A percentile compares a stretch with the other conserved stretches of the same genome.
These are phyloP conservation scores for Hirtodrosophila cameraria DNA, from an alignment of 2,888 invertebrate species.

Conservation along the genomic window DNA sequence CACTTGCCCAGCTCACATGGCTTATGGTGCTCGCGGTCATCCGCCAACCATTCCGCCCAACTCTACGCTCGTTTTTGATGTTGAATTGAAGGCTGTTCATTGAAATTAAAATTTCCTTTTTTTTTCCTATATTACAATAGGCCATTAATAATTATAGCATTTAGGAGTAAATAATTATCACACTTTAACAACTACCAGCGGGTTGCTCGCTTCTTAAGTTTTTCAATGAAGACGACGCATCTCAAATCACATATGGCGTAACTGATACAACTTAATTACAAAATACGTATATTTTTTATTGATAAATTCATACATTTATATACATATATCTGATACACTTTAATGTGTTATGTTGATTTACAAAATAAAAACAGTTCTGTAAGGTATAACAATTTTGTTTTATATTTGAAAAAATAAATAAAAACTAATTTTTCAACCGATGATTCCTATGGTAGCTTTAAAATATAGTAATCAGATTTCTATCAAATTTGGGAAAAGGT, in stretches of 20 bases:
- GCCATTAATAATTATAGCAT: constrained; percentile 36
- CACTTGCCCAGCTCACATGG: constrained; percentile 92
- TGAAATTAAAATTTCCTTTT: constrained; percentile 60
- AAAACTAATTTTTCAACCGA: too few species aligned
- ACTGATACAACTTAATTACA: not conserved
- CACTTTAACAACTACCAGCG: not conserved
- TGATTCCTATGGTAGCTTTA: too few species aligned
- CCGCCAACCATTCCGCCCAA: constrained; percentile 95
- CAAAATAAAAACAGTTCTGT: constrained; percentile 49
- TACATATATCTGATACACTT: constrained; percentile 23
- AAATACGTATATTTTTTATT: constrained; percentile 4
- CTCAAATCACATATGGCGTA: not conserved
- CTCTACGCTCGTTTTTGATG: constrained; percentile 93
- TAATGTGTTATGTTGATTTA: constrained; percentile 35
- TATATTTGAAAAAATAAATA: too few species aligned
- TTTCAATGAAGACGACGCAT: too few species aligned
- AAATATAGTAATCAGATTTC: too few species aligned
- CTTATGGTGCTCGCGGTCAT: constrained; percentile 91
- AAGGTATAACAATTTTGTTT: constrained; percentile 15
- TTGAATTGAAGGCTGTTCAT: constrained; percentile 92
- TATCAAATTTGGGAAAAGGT: too few species aligned
- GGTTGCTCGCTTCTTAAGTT: too few species aligned
- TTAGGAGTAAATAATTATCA: constrained; percentile 20
- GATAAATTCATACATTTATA: too few species aligned
- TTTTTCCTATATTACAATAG: constrained; percentile 14